Evolutionary conservation across 2,113 vertebrate genomes (phyloP), one percentile per base, ranked within the genome.

Genomic region (Datnioides undecimradiatus): DNA sequence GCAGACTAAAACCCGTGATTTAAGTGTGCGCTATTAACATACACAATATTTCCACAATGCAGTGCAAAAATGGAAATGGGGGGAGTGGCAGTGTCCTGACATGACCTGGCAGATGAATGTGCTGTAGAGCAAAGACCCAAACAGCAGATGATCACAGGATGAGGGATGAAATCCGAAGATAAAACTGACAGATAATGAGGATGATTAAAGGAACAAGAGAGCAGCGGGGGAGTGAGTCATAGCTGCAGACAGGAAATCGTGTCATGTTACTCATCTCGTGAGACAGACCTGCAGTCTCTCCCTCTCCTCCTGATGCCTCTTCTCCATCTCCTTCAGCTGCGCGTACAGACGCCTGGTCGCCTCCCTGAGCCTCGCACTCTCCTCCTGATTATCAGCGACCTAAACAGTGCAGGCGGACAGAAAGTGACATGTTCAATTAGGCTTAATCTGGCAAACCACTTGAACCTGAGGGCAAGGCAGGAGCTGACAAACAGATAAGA

Each of bases 251-350:
- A 69, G 84, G 74, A 82, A 78, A 45, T 27, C 0, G 62, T 43
- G 33, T 82, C 65, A 41, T n/a, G 64, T 77, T 63, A 79, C 75
- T 73, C 27, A 40, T 89, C 48, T 45, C 13, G 11, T 48, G 78
- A 78, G 3, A 82, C 90, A 82, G 43, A 97, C 97, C 95, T 97
- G 95, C 6, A 97, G 95, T 65, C 79, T 73, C 10, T 86, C 82
- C 29, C 52, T 92, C 48, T 98, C 97, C 46, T 95, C 87, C 90
- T 95, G 94, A 8, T 96, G 96, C 43, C 73, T 93, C 58, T 65
- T 92, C 82, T 98, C 96, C 0, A 92, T 91, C 70, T 97, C 96
- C 90, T 94, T 95, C 71, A 98, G 93, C 88, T 93, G 19, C 5
- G 79, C 64, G 4, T 95, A 95, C 46, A 98, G 88, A 29, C 91